These are phyloP conservation scores for Lasioglossum albipes DNA, from an alignment of 1,140 invertebrate species.

Conservation along the genomic window DNA sequence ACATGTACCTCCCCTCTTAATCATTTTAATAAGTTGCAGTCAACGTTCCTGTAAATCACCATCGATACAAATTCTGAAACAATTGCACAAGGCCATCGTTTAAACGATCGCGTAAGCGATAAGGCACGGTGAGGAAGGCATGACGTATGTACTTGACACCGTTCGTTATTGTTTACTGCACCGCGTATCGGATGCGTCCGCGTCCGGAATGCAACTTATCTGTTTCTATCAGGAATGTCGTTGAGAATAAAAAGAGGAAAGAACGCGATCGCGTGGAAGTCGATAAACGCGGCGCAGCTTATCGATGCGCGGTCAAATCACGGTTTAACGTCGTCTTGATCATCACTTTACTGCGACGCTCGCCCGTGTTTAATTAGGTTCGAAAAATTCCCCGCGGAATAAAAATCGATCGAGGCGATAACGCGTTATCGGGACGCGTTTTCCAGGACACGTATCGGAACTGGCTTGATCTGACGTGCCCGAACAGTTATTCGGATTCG, in stretches of 20 bases:
- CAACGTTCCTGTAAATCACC: no score
- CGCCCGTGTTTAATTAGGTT: background rate
- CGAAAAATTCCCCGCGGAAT: background rate
- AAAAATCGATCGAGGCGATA: background rate
- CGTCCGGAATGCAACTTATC: slow-evolving; percentile 1
- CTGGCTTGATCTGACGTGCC: background rate
- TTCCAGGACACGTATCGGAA: background rate
- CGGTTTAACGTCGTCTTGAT: background rate
- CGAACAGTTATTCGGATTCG: background rate
- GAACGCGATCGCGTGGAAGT: background rate
- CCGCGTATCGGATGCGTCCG: background rate
- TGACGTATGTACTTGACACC: background rate
- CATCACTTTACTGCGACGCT: background rate
- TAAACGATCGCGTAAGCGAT: background rate
- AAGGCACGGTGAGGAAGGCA: background rate
- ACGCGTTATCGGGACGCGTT: background rate
- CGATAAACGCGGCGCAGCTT: background rate
- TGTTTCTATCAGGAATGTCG: background rate
- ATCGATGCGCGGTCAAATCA: background rate
- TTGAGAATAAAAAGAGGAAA: background rate
- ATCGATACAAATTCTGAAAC: no score
- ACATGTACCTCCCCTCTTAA: no score
- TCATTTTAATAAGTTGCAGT: no score
- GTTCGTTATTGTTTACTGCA: background rate
- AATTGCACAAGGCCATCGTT: background rate